phyloP scores from a whole-genome alignment of 2,888 invertebrate species.

The Apodemia duryi region DNA sequence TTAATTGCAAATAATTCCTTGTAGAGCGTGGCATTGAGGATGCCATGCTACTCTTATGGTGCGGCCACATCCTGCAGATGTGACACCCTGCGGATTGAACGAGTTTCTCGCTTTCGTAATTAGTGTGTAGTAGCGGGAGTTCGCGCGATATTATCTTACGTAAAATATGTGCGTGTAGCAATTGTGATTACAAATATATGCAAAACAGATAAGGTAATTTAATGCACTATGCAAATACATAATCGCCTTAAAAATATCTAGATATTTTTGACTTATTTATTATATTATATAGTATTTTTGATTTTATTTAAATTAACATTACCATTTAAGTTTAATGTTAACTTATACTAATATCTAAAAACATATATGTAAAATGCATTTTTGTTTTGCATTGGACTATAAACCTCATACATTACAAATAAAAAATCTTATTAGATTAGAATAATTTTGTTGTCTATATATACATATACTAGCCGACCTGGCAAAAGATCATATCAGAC shows the following conservation, averaged over 20 bases:
- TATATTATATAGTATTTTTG: not conserved
- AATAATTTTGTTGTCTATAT: too few species aligned
- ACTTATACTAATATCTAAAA: too few species aligned
- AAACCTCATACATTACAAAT: too few species aligned
- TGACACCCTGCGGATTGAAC: not conserved
- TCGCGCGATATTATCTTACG: not conserved
- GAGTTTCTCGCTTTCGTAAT: not conserved
- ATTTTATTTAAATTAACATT: not conserved
- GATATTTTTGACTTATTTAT: not conserved
- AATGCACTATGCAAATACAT: not conserved
- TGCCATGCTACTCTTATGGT: conserved; percentile 25
- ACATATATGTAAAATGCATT: too few species aligned
- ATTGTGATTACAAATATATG: not conserved
- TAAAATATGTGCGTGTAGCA: not conserved
- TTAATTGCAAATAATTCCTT: conserved; percentile 66
- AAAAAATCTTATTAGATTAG: too few species aligned
- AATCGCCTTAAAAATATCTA: too few species aligned
- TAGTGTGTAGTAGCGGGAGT: not conserved
- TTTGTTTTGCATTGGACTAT: too few species aligned
- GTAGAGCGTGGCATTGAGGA: conserved; percentile 54
- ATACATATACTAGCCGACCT: too few species aligned
- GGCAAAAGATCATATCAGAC: too few species aligned
- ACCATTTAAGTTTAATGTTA: too few species aligned
- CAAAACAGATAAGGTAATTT: not conserved
- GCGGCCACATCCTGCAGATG: conserved; percentile 20